A percentile compares a stretch with the other conserved stretches of the same genome.
phyloP scores from a whole-genome alignment of 2,113 vertebrate genomes.

The Spermophilus dauricus region DNA sequence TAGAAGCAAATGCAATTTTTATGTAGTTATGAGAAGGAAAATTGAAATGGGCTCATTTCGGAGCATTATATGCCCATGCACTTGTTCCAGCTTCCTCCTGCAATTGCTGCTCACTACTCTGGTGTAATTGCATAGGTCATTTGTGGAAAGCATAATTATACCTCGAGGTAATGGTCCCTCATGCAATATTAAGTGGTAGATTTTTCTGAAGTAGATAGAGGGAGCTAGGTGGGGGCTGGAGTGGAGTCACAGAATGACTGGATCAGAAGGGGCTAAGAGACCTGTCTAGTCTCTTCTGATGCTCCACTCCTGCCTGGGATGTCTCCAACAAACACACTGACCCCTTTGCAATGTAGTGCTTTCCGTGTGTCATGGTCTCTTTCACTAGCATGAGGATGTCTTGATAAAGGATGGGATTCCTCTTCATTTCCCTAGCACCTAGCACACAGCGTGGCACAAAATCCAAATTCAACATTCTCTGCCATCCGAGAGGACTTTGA shows the following conservation, averaged over 20 bases:
- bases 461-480: neutral
- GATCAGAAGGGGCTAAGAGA: neutral
- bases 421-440: neutral
- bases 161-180: conserved; percentile 70
- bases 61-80: conserved; percentile 46
- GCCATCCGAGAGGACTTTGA: neutral
- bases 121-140: conserved; percentile 72
- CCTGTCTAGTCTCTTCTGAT: too few relatives aligned
- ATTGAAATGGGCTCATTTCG: conserved; percentile 74
- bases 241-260: neutral
- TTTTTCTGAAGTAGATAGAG: conserved; percentile 64
- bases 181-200: conserved; percentile 66
- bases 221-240: neutral
- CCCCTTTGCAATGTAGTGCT: neutral
- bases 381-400: neutral
- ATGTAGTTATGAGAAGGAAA: conserved; percentile 76
- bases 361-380: neutral
- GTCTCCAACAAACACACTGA: neutral
- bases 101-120: conserved; percentile 53
- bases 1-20: conserved; percentile 74
- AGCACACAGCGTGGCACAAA: too few relatives aligned
- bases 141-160: conserved; percentile 77
- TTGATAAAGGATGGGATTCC: neutral
- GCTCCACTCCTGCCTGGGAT: neutral
- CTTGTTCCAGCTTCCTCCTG: conserved; percentile 58